Percentiles rank a stretch among this genome's conserved stretches.
Evolutionary conservation across 2,113 vertebrate genomes (phyloP).

Genomic region (Oryzias woworae): DNA sequence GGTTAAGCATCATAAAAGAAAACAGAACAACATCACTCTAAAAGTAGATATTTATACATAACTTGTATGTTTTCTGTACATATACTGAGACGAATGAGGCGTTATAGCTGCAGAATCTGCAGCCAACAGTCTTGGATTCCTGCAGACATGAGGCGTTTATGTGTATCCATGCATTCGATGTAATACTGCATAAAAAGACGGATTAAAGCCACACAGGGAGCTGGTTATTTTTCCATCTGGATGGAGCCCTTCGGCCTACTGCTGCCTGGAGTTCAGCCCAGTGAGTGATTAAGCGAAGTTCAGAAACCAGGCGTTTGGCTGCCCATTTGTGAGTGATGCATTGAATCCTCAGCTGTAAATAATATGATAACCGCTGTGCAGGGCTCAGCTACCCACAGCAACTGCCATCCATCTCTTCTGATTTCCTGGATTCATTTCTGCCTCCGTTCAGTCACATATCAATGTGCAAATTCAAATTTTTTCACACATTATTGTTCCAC

Average conservation of each 20-base stretch:
- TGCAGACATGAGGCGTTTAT: background rate
- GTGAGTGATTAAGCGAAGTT: constrained; percentile 34
- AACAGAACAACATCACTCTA: no score
- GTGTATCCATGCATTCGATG: background rate
- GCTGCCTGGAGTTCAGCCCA: constrained; percentile 34
- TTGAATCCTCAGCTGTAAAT: constrained; percentile 54
- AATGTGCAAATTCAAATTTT: constrained; percentile 14
- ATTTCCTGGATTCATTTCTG: background rate
- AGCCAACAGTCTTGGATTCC: no score
- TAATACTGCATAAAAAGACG: constrained; percentile 1
- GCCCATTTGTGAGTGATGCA: constrained; percentile 35
- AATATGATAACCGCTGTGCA: constrained; percentile 42
- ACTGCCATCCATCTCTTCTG: constrained; percentile 21
- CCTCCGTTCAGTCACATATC: constrained; percentile 3
- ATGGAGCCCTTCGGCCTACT: constrained; percentile 10
- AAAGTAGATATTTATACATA: no score
- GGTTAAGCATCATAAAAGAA: no score
- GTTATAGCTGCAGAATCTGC: no score
- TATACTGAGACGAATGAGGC: no score
- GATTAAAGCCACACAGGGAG: background rate
- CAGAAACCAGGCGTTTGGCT: constrained; percentile 40
- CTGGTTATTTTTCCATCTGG: constrained; percentile 20
- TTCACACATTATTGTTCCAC: constrained; percentile 43
- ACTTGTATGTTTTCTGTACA: no score
- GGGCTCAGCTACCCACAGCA: constrained; percentile 20